Base-by-base conservation (phyloP, 2,888 invertebrate genomes). In the Agrochola circellaris region DNA sequence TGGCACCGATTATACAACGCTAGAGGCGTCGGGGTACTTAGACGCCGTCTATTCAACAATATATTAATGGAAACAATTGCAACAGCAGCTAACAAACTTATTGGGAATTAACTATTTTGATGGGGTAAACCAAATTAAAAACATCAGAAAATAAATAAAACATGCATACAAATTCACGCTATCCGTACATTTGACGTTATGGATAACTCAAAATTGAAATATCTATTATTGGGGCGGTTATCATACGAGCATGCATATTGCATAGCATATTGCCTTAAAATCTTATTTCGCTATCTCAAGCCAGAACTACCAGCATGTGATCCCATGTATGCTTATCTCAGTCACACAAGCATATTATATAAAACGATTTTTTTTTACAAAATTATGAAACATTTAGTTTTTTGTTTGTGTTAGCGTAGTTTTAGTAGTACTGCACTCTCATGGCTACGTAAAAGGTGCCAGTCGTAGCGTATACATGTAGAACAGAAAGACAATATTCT, bases 371-470 rank as follows among this genome's bases (percentile, higher is more conserved):
- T 60, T 45, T 45, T 56, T 69, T 26, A 64, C 6, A 71, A 72
- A 62, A 64, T 62, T n/a, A 17, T 56, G 1, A 60, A 68, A 58
- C 17, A 69, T 70, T 51, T 69, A 77, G 68, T 45, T 54, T 38
- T 75, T 87, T 77, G 77, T 75, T 87, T 77, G 75, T 77, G 64
- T 70, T 86, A 81, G 71, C 65, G 81, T 87, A 86, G 84, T 60
- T 61, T 45, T 60, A 71, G 72, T 66, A 70, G 79, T 75, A 42
- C 69, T 74, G 75, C 69, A 73, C 74, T 34, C 23, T 67, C 71
- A 70, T 75, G 34, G 60, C 58, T 69, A 65, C 42, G 20, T 61
- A 30, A 56, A 56, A 42, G 51, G 75, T 83, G 83, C 56, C 69
- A 77, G 62, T 79, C 60, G 54, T 78, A 78, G 78, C 54, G 26